phyloP scores from a whole-genome alignment of 2,797 vertebrate species.

The Chloroceryle amazona region DNA sequence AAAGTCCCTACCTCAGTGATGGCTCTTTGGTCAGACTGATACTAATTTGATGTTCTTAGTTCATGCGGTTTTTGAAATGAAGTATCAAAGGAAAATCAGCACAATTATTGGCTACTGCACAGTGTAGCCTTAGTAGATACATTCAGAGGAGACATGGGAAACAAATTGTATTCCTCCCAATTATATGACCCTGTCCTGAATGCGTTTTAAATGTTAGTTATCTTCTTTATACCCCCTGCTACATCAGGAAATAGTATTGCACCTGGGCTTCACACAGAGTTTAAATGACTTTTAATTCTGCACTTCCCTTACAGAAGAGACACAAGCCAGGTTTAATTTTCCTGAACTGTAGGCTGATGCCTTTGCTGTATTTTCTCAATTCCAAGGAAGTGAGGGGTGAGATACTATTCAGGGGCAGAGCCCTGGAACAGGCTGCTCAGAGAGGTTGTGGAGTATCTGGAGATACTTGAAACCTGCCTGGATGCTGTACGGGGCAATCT shows the following conservation, averaged over 20 bases:
- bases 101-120: not conserved
- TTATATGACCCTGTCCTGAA: conserved; percentile 2
- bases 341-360: not conserved
- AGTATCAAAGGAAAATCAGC: not conserved
- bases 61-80: not conserved
- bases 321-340: conserved; percentile 28
- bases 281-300: conserved; percentile 61
- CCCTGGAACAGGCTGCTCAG: not conserved
- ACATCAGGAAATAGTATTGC: conserved; percentile 44
- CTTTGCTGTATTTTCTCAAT: not conserved
- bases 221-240: conserved; percentile 8
- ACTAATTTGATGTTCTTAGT: not conserved
- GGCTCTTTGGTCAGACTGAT: not conserved
- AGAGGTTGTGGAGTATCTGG: not conserved
- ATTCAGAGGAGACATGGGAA: not conserved
- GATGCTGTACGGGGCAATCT: not conserved
- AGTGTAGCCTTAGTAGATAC: not conserved
- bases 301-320: not conserved
- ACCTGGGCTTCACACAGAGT: conserved; percentile 1
- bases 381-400: not conserved
- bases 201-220: conserved; percentile 32
- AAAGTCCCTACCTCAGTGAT: not conserved
- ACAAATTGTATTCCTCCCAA: not conserved
- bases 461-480: not conserved
- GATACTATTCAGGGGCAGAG: not conserved